Evolutionary conservation across 2,797 vertebrate genomes (phyloP), one percentile per base, ranked within the genome.

Genomic region (Crypturellus tataupa): DNA sequence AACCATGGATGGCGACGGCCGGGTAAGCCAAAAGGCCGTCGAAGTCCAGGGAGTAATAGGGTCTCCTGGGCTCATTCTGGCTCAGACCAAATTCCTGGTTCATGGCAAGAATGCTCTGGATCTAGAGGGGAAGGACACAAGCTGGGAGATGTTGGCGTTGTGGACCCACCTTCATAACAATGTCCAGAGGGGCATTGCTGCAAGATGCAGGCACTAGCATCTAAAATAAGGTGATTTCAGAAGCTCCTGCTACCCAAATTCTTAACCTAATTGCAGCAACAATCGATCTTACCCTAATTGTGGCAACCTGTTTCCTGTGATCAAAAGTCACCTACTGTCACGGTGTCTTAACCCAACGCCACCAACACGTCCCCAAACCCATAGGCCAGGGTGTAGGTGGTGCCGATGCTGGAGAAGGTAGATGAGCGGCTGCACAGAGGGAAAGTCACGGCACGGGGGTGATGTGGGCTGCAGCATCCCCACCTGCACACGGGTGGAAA

Each of bases 1-100:
- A 94, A 6, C 94, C 90, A 0, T 96, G 80, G 13, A 96, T 96
- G 4, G 62, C 94, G 64, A 98, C 24, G 2, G 77, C 40, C 1
- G 98, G 98, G 91, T 98, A 97, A 65, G 98, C 94, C 62, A 98
- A 96, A 95, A 98, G 98, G 56, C 98, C 97, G 7, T 98, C 98
- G 11, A 98, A 98, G 46, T 93, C 62, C n/a, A 97, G 93, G 72
- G 96, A 97, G 31, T 93, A n/a, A n/a, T n/a, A n/a, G n/a, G n/a
- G n/a, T n/a, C n/a, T n/a, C n/a, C n/a, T n/a, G n/a, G n/a, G n/a
- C n/a, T n/a, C n/a, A n/a, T n/a, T n/a, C n/a, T n/a, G n/a, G n/a
- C n/a, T n/a, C n/a, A n/a, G n/a, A n/a, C n/a, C n/a, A n/a, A n/a
- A n/a, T n/a, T n/a, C n/a, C n/a, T n/a, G n/a, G n/a, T n/a, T n/a